Evolutionary conservation across 2,797 vertebrate species (phyloP), one percentile per base, ranked within the genome.

Genomic region (Parauchenoglanis punctatus): DNA sequence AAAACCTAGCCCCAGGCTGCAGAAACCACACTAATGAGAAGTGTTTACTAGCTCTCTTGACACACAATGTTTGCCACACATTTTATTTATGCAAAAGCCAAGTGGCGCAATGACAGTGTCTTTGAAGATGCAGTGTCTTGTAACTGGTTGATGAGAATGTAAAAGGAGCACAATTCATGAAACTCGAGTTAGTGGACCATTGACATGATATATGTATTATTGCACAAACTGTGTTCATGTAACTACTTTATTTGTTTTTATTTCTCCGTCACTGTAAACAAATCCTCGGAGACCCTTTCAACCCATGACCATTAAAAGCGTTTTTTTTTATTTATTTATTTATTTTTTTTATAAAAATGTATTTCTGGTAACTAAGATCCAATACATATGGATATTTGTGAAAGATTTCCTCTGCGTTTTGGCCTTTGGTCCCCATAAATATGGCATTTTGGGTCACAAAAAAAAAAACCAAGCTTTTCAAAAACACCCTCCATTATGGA

Each of bases 11-110:
- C 90, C 89, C 89, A 87, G 92, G 87, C 92, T 90, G 88, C 83
- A 89, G 83, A 90, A 84, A 88, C 81, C 80, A 59, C 81, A 52
- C 91, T 93, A 93, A 95, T 92, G 90, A 94, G 90, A 91, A 88
- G 87, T 78, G 83, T 93, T 93, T 92, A 93, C 93, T 91, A 88
- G 85, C 85, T 85, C 91, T 93, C 85, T 91, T 91, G 89, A 94
- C 92, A 94, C 90, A 91, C 83, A 91, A 91, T 86, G 90, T 80
- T 93, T 91, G 90, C 85, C 78, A 90, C 91, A 92, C 70, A 83
- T 77, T 81, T 68, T 82, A 89, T 90, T 52, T 35, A 56, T 61
- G 20, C 61, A 76, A 88, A 40, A 83, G 89, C 89, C 86, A 91
- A 89, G 89, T 91, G 89, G 87, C 81, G 83, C 68, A 86, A 81